Base-by-base conservation (phyloP, 2,113 vertebrate genomes). In the Eurypyga helias region DNA sequence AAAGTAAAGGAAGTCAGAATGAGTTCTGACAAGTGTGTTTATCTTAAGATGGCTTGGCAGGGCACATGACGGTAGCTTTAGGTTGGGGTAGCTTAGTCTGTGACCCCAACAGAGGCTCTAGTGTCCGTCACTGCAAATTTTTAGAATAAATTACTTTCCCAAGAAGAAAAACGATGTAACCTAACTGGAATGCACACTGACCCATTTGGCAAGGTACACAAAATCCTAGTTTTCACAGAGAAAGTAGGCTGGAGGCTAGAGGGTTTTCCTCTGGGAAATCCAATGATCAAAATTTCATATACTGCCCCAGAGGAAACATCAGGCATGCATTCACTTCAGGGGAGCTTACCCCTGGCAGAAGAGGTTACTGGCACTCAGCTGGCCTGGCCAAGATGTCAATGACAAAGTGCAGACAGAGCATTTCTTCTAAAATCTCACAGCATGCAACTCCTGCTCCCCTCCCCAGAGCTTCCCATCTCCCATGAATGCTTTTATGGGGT, bases 401-500 rank as follows among this genome's bases (percentile, higher is more conserved):
- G 29, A 61, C 38, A 21, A 34, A 31, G 10, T 13, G 13, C 18
- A 76, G 33, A 38, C 9, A 69, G 16, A 10, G 13, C 3, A 34
- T 46, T 60, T 48, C 41, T 28, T 48, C 51, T 29, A 57, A 70
- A 76, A 70, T 11, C 31, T 58, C 67, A 24, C 5, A 31, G 58
- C 1, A 3, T 23, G 36, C 11, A 41, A 55, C 19, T 82, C 52
- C n/a, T 7, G 8, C 43, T 90, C 26, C 57, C 45, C 61, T 20
- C 17, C 18, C 17, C 49, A 70, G 16, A 82, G n/a, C 28, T 33
- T 23, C 17, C 25, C 17, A 23, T 43, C 10, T 54, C 51, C 43
- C 13, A 21, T 0, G 1, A 87, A 21, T 2, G 4, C 16, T 38
- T 9, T 8, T 36, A 66, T 0, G 0, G 43, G 3, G 11, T 29